These are phyloP conservation scores for Etheostoma nigrum DNA, from an alignment of 2,797 vertebrate species.

Conservation along the genomic window DNA sequence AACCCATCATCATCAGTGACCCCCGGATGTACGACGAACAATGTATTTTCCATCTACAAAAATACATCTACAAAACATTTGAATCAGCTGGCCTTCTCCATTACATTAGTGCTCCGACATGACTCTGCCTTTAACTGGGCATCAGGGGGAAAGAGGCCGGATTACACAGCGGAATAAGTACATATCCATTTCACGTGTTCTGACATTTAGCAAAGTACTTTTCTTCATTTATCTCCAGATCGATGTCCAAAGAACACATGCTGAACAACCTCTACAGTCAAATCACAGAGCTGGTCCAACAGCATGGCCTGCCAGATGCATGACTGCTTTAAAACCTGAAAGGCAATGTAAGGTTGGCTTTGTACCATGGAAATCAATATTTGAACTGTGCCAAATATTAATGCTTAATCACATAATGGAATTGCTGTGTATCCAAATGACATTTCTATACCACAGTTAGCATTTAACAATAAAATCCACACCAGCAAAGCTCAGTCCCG, in stretches of 20 bases:
- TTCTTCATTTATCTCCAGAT: slow-evolving; percentile 68
- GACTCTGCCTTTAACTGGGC: slow-evolving; percentile 21
- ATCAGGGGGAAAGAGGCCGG: slow-evolving; percentile 20
- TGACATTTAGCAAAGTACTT: slow-evolving; percentile 77
- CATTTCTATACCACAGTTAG: not conserved
- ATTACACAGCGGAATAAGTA: slow-evolving; percentile 59
- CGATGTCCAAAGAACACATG: slow-evolving; percentile 48
- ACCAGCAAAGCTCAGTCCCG: not conserved
- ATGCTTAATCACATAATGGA: slow-evolving; percentile 12
- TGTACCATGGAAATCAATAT: slow-evolving; percentile 13
- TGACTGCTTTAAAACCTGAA: slow-evolving; percentile 11
- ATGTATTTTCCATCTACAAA: slow-evolving; percentile 44
- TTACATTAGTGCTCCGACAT: slow-evolving; percentile 46
- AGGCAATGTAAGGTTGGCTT: slow-evolving; percentile 18
- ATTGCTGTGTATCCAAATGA: not conserved
- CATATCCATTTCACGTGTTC: slow-evolving; percentile 72
- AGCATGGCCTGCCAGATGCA: slow-evolving; percentile 10
- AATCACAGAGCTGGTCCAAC: slow-evolving; percentile 31
- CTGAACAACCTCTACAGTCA: slow-evolving; percentile 38
- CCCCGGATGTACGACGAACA: slow-evolving; percentile 31
- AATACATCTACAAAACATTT: slow-evolving; percentile 36
- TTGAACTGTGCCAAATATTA: not conserved
- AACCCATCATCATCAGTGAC: slow-evolving; percentile 38
- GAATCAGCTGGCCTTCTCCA: slow-evolving; percentile 51
- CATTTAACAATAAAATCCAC: slow-evolving; percentile 10